Conservation (phyloP, 1,140 invertebrate genomes). For the Caenorhabditis tropicalis region DNA sequence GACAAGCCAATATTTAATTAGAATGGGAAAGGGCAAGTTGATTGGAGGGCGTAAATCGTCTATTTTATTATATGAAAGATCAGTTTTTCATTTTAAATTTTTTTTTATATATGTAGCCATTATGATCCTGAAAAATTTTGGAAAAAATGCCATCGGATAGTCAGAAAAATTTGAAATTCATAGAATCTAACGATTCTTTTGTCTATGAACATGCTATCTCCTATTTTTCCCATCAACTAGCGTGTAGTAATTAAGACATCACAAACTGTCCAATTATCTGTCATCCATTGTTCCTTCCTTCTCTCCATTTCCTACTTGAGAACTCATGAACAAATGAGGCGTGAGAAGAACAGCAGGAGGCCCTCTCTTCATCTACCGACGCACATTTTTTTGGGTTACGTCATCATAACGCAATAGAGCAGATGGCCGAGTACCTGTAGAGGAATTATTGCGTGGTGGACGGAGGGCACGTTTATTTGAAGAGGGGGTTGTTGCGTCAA, state of each 20-base stretch:
- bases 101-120: too few species aligned
- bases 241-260: neutral
- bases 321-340: slow-evolving; percentile 35
- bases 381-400: neutral
- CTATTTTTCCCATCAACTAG: neutral
- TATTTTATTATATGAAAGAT: too few species aligned
- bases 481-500: neutral
- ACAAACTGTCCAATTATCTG: neutral
- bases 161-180: too few species aligned
- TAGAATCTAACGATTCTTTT: too few species aligned
- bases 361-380: neutral
- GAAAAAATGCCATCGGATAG: too few species aligned
- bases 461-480: neutral
- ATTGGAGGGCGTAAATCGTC: too few species aligned
- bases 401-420: neutral
- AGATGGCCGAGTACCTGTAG: neutral
- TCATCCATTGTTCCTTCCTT: neutral
- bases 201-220: too few species aligned
- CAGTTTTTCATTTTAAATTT: too few species aligned
- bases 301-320: neutral
- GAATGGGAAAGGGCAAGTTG: neutral
- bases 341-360: neutral
- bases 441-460: neutral
- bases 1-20: neutral
- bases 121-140: too few species aligned